Conservation (phyloP, 2,113 vertebrate species). For the Connochaetes taurinus region DNA sequence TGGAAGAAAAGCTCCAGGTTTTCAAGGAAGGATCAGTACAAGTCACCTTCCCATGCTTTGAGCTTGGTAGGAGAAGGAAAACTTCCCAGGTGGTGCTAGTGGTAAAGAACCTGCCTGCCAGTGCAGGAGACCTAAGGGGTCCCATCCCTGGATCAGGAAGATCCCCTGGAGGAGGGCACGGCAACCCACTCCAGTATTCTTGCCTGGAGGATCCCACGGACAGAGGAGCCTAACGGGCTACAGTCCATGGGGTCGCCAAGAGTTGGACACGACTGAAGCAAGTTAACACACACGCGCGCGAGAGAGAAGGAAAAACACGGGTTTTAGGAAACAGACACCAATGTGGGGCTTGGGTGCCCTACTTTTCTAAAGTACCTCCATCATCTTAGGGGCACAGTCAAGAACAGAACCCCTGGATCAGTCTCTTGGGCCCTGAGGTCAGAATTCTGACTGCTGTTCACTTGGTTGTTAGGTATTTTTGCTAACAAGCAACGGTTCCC, state of each 20-base stretch:
- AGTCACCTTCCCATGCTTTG: background rate
- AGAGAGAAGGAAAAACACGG: background rate
- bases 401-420: background rate
- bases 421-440: background rate
- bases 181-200: background rate
- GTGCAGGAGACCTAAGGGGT: background rate
- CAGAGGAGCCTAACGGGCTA: background rate
- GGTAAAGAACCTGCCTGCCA: background rate
- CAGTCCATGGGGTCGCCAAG: background rate
- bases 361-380: background rate
- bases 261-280: background rate
- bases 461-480: background rate
- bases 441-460: background rate
- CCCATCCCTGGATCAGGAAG: background rate
- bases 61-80: background rate
- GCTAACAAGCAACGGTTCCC: background rate
- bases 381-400: background rate
- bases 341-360: no score
- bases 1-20: background rate
- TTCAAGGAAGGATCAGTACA: background rate
- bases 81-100: background rate
- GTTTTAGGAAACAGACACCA: background rate
- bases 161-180: background rate
- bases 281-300: rapidly evolving
- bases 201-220: background rate